Conservation (phyloP, 64 coral and sea anemone genomes). For the Montipora capricornis region DNA sequence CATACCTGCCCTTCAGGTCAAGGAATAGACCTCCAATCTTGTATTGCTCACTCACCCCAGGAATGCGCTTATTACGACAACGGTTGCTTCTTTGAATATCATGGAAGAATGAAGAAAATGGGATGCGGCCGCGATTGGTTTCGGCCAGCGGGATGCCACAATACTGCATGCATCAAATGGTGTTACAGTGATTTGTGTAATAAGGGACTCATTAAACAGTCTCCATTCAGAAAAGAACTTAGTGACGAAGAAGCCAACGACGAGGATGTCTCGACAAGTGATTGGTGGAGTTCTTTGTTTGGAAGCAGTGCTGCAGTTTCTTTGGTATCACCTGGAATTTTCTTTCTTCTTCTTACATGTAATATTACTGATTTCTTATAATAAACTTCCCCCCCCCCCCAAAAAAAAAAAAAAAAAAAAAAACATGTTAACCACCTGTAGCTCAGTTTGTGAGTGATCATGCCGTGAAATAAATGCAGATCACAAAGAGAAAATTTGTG, state of each 20-base stretch:
- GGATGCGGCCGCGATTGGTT: conserved; percentile 38
- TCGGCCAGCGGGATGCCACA: conserved; percentile 14
- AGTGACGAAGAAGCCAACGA: neutral
- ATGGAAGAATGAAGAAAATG: conserved; percentile 37
- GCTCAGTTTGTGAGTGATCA: neutral
- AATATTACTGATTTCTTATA: neutral
- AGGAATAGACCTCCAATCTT: neutral
- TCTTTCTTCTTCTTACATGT: neutral
- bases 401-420: neutral
- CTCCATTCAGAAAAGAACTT: conserved; percentile 38
- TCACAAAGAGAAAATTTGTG: no score
- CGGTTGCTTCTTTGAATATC: conserved; percentile 25
- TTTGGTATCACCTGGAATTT: neutral
- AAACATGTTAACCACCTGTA: neutral
- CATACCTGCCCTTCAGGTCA: conserved; percentile 5
- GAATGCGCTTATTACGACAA: conserved; percentile 30
- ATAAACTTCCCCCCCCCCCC: neutral
- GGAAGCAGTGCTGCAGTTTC: neutral
- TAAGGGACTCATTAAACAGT: conserved; percentile 25
- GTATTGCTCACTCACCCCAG: conserved; percentile 33
- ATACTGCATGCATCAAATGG: conserved; percentile 19
- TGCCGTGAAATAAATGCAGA: neutral
- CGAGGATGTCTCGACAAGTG: neutral
- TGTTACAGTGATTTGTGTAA: conserved; percentile 27
- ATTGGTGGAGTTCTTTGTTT: conserved; percentile 6